Evolutionary conservation across 2,113 vertebrate genomes (phyloP).

Genomic region (Scopus umbretta): DNA sequence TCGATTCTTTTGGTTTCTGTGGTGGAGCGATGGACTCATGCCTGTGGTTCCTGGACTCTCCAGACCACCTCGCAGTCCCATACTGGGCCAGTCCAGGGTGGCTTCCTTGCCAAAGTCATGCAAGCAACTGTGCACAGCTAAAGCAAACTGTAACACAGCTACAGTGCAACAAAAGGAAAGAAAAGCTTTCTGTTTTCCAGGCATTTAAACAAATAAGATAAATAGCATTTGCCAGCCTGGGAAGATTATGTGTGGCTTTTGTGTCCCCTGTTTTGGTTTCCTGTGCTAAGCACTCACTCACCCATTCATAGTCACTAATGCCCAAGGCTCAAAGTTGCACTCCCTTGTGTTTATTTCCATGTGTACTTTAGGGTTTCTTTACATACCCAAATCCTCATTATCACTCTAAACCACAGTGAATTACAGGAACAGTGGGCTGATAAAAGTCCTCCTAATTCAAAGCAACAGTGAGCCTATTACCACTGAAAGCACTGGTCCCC

Average conservation of each 20-base stretch:
- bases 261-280: not conserved
- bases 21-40: not conserved
- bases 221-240: constrained; percentile 25
- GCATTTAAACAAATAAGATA: constrained; percentile 42
- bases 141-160: not conserved
- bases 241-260: constrained; percentile 37
- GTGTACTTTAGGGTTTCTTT: constrained; percentile 35
- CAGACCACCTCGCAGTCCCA: not conserved
- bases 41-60: not conserved
- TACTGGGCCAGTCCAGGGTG: not conserved
- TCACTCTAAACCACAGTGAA: not conserved
- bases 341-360: constrained; percentile 1
- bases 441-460: not conserved
- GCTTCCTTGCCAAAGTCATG: not conserved
- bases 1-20: not conserved
- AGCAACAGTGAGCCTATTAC: not conserved
- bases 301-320: not conserved
- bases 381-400: constrained; percentile 49
- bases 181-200: constrained; percentile 23
- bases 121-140: not conserved
- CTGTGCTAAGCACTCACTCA: not conserved
- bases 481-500: not conserved
- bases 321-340: not conserved
- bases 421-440: not conserved
- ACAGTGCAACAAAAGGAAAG: not conserved